Percentiles rank a stretch among this genome's conserved stretches.
Conservation (phyloP, 2,888 invertebrate species). For the Lepeophtheirus nordmannii region DNA sequence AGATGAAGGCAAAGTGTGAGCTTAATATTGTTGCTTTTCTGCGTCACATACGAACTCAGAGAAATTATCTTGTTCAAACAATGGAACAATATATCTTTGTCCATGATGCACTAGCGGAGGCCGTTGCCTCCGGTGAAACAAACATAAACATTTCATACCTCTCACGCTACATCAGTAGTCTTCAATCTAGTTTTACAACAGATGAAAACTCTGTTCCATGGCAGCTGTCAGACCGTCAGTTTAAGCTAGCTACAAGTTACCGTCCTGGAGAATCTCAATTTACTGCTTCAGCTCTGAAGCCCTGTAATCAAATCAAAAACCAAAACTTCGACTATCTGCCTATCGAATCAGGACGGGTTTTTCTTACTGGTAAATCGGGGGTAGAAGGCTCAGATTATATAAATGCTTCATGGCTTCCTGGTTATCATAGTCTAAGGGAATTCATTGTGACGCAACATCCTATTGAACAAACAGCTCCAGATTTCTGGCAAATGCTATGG, state of each 20-base stretch:
- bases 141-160: conserved; percentile 46
- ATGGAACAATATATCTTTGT: conserved; percentile 97
- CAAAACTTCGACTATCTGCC: conserved; percentile 60
- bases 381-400: conserved; percentile 82
- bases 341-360: conserved; percentile 70
- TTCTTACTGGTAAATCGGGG: conserved; percentile 77
- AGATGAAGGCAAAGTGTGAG: conserved; percentile 66
- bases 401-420: conserved; percentile 73
- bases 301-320: conserved; percentile 73
- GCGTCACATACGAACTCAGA: conserved; percentile 64
- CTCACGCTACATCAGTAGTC: conserved; percentile 22
- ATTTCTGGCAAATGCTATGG: conserved; percentile 95
- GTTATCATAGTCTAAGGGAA: conserved; percentile 69
- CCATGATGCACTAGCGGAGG: conserved; percentile 84
- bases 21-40: conserved; percentile 84
- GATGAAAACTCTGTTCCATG: conserved; percentile 13
- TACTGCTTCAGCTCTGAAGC: conserved; percentile 51
- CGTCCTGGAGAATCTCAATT: conserved; percentile 15
- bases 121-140: conserved; percentile 73
- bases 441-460: conserved; percentile 93
- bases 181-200: conserved; percentile 20
- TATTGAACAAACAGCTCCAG: conserved; percentile 51
- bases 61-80: conserved; percentile 60
- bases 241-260: conserved; percentile 15
- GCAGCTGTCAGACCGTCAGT: conserved; percentile 21